Evolutionary conservation across 2,797 vertebrate genomes (phyloP).

Genomic region (Paramormyrops hopkinsi): DNA sequence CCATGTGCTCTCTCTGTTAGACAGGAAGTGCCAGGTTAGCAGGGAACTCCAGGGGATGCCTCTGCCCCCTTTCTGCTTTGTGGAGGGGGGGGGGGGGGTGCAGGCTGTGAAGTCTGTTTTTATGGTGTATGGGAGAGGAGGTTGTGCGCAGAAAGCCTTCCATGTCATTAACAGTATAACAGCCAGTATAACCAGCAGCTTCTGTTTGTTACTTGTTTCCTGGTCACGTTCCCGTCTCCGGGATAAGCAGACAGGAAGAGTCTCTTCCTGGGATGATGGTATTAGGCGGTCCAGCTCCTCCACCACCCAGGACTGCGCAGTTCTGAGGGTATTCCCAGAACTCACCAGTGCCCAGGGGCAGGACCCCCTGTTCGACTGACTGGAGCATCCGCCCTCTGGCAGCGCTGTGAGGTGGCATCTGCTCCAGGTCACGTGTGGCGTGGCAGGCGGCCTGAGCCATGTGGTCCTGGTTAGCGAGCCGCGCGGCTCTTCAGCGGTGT

Average conservation of each 20-base stretch:
- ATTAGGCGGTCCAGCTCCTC: not conserved
- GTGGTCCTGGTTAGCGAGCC: constrained; percentile 38
- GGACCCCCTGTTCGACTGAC: not conserved
- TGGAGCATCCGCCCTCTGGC: not conserved
- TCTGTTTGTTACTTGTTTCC: not conserved
- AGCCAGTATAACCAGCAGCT: not conserved
- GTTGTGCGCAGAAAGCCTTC: not conserved
- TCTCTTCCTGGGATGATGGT: not conserved
- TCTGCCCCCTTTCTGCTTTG: not conserved
- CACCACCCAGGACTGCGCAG: not conserved
- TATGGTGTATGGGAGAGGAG: not conserved
- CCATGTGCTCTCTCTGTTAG: not conserved
- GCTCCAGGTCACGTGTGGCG: too few relatives aligned
- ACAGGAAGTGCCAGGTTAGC: not conserved
- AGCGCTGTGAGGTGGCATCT: not conserved
- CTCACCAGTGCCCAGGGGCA: not conserved
- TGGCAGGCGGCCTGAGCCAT: constrained; percentile 22
- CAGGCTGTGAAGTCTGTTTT: not conserved
- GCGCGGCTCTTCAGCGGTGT: constrained; percentile 22
- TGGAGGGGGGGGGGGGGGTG: not conserved
- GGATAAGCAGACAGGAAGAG: not conserved
- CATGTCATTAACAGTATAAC: not conserved
- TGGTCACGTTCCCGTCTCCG: not conserved
- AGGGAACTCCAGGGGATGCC: not conserved
- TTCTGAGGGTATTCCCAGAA: not conserved